Evolutionary conservation across 2,113 vertebrate genomes (phyloP).

Genomic region (Amblyopsis rosae): DNA sequence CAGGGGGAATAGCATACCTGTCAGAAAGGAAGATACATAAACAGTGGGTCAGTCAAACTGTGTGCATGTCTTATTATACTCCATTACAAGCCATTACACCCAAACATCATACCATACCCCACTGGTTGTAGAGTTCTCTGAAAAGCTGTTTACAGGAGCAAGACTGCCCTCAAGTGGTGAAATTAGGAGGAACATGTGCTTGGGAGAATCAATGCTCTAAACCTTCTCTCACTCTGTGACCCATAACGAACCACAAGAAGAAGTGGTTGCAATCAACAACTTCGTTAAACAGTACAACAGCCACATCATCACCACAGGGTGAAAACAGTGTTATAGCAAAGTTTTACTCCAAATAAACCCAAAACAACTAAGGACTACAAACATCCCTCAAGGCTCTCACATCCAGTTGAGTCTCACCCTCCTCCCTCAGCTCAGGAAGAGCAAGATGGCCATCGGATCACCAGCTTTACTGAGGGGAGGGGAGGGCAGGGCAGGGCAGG

Average conservation of each 20-base stretch:
- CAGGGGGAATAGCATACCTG: slow-evolving; percentile 95
- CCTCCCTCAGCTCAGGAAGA: slow-evolving; percentile 32
- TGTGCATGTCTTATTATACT: slow-evolving; percentile 25
- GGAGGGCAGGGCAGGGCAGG: slow-evolving; percentile 19
- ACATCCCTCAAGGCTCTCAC: slow-evolving; percentile 46
- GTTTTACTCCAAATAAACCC: slow-evolving; percentile 2
- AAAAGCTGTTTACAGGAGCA: slow-evolving; percentile 21
- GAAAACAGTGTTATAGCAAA: slow-evolving; percentile 35
- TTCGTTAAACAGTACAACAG: too few relatives aligned
- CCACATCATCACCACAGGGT: background rate
- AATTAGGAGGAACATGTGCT: background rate
- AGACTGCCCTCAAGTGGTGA: slow-evolving; percentile 69
- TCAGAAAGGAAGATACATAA: slow-evolving; percentile 49
- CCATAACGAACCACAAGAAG: too few relatives aligned
- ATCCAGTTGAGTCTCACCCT: slow-evolving; percentile 47
- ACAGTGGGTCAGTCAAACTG: slow-evolving; percentile 4
- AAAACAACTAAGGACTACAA: slow-evolving; percentile 36
- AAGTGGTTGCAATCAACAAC: too few relatives aligned
- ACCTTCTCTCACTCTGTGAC: background rate
- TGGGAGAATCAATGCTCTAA: too few relatives aligned
- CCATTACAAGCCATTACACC: background rate
- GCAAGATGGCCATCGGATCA: slow-evolving; percentile 57
- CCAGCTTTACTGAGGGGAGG: slow-evolving; percentile 47
- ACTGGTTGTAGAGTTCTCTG: background rate
- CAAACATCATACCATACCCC: background rate